Conservation (phyloP, 2,888 invertebrate species). For the Anticlea derivata region DNA sequence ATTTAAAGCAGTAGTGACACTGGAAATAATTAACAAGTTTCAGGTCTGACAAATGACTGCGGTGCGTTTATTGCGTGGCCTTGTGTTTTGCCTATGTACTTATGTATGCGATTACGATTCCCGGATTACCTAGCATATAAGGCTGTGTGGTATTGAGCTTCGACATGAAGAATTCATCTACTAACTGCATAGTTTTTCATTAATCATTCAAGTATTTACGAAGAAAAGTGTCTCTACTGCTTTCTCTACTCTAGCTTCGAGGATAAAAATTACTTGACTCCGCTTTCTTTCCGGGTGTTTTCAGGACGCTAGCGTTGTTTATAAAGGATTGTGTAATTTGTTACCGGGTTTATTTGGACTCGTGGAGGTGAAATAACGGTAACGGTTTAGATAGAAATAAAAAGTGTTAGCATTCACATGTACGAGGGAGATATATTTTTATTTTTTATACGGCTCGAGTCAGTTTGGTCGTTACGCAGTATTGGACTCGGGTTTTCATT, state of each 20-base stretch:
- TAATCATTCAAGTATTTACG: background rate
- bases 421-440: constrained; percentile 12
- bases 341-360: constrained; percentile 29
- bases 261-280: constrained; percentile 32
- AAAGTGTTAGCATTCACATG: constrained; percentile 9
- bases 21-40: too few species aligned
- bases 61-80: too few species aligned
- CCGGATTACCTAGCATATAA: too few species aligned
- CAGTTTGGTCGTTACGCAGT: constrained; percentile 14
- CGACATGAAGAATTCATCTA: too few species aligned
- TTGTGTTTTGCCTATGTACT: too few species aligned
- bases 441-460: constrained; percentile 1
- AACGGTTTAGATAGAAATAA: constrained; percentile 14
- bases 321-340: constrained; percentile 39
- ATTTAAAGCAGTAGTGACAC: background rate
- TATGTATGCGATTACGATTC: too few species aligned
- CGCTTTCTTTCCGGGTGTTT: constrained; percentile 36
- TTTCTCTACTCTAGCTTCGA: constrained; percentile 1
- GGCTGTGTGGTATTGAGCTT: too few species aligned
- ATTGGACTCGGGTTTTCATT: constrained; percentile 8
- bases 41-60: too few species aligned
- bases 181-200: too few species aligned
- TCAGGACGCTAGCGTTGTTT: constrained; percentile 36
- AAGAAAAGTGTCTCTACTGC: background rate
- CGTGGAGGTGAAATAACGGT: constrained; percentile 5